Conservation (phyloP, 2,113 vertebrate genomes). For the Lepus americanus region DNA sequence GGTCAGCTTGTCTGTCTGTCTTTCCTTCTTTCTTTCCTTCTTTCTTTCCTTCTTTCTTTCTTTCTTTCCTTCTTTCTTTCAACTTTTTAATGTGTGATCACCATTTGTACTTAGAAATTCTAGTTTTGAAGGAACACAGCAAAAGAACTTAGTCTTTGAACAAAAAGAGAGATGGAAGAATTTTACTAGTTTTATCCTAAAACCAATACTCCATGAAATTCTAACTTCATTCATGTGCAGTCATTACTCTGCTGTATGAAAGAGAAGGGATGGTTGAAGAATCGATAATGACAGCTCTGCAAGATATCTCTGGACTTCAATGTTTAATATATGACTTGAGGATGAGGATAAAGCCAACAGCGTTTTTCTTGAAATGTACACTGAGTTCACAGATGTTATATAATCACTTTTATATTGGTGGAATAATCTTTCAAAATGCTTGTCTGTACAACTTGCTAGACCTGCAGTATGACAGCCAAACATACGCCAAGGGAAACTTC, state of each 20-base stretch:
- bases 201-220: constrained; percentile 13
- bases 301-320: neutral
- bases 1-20: neutral
- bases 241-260: constrained; percentile 33
- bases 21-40: neutral
- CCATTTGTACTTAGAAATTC: constrained; percentile 28
- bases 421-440: constrained; percentile 74
- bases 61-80: neutral
- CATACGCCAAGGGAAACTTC: constrained; percentile 6
- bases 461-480: constrained; percentile 47
- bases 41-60: too few relatives aligned
- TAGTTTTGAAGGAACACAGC: constrained; percentile 58
- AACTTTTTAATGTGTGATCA: neutral
- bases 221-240: constrained; percentile 32
- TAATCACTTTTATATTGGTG: constrained; percentile 65
- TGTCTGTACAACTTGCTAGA: constrained; percentile 51
- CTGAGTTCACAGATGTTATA: constrained; percentile 63
- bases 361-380: constrained; percentile 63
- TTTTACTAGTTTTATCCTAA: constrained; percentile 53
- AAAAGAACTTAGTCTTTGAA: constrained; percentile 29
- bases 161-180: constrained; percentile 36
- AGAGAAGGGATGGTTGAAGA: constrained; percentile 5
- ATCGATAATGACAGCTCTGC: constrained; percentile 36
- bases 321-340: neutral
- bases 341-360: constrained; percentile 20